Evolutionary conservation across 2,797 vertebrate species (phyloP).

Genomic region (Rhabdomys pumilio): DNA sequence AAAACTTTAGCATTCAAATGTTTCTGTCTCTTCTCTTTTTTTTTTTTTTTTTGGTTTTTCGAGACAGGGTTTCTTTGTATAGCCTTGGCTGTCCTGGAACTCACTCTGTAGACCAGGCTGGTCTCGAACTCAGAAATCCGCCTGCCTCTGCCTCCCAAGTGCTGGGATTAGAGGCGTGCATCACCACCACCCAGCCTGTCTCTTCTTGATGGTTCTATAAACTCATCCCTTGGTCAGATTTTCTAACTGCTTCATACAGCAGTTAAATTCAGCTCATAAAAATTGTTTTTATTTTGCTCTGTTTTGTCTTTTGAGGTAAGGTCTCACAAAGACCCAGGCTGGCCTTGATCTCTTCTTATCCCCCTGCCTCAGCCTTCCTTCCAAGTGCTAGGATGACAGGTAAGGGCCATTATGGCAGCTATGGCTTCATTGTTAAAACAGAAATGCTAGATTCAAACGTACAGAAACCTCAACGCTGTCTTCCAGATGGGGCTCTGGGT

Average conservation of each 20-base stretch:
- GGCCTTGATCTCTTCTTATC: background rate
- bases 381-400: background rate
- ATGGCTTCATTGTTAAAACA: background rate
- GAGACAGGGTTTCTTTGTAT: no score
- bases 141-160: no score
- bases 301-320: background rate
- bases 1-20: background rate
- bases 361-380: background rate
- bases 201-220: background rate
- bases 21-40: background rate
- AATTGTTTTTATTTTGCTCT: background rate
- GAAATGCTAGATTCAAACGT: background rate
- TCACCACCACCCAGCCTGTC: background rate
- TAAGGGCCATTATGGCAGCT: background rate
- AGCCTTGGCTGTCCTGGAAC: no score
- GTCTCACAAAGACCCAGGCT: background rate
- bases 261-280: background rate
- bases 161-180: no score
- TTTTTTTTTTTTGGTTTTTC: no score
- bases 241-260: conserved; percentile 26
- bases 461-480: background rate
- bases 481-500: background rate
- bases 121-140: no score
- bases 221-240: background rate
- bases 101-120: no score